phyloP scores from a whole-genome alignment of 1,140 invertebrate genomes.

The Drosophila eugracilis region DNA sequence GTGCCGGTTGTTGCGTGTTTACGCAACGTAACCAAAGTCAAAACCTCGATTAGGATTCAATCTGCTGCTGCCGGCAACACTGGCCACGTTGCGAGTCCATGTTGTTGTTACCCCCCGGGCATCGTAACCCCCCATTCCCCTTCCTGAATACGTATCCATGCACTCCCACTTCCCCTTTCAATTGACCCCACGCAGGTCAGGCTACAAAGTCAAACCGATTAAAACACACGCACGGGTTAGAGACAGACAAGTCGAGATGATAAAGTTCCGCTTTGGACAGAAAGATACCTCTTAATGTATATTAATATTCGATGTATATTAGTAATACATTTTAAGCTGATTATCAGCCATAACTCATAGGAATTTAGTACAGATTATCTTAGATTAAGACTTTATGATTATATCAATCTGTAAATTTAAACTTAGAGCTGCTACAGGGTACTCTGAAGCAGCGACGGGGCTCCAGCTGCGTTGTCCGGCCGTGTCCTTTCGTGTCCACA shows the following conservation, averaged over 20 bases:
- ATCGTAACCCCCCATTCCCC: conserved; percentile 2
- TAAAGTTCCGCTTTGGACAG: neutral
- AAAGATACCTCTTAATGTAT: neutral
- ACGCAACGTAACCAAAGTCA: conserved; percentile 83
- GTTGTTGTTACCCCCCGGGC: conserved; percentile 34
- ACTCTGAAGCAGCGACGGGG: conserved; percentile 5
- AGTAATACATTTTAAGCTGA: too few relatives aligned
- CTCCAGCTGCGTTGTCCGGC: conserved; percentile 28
- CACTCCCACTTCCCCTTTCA: conserved; percentile 20
- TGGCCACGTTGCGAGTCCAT: conserved; percentile 64
- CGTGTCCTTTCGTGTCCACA: conserved; percentile 50
- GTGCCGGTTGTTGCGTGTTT: conserved; percentile 76
- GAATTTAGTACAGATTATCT: too few relatives aligned
- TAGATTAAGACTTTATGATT: too few relatives aligned
- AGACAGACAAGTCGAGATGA: conserved; percentile 12
- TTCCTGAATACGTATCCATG: neutral
- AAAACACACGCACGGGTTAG: conserved; percentile 59
- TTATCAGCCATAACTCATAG: too few relatives aligned
- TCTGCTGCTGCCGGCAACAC: conserved; percentile 68
- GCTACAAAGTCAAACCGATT: conserved; percentile 78
- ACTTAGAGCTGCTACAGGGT: neutral
- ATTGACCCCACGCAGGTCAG: conserved; percentile 59
- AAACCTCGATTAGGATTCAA: conserved; percentile 83
- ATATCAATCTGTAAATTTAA: neutral
- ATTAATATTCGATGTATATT: too few relatives aligned